Evolutionary conservation across 2,797 vertebrate species (phyloP).

Genomic region (Ibycter americanus): DNA sequence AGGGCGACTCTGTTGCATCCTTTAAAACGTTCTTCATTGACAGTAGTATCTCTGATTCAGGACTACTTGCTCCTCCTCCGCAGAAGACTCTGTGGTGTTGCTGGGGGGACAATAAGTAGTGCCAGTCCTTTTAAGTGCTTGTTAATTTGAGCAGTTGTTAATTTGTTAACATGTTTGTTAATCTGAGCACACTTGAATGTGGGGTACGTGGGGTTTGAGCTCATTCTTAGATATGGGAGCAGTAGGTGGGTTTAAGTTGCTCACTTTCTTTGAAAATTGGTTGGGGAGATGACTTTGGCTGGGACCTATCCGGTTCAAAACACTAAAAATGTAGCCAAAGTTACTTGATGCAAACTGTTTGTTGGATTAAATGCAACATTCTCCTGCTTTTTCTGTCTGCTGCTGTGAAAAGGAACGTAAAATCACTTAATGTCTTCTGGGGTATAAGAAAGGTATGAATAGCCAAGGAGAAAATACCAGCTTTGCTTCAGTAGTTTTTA

Average conservation of each 20-base stretch:
- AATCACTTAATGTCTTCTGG: neutral
- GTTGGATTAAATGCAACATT: neutral
- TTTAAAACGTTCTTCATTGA: neutral
- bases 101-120: neutral
- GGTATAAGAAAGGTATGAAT: neutral
- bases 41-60: neutral
- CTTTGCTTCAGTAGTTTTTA: neutral
- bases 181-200: neutral
- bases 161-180: neutral
- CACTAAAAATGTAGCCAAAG: neutral
- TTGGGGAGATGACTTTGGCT: neutral
- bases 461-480: neutral
- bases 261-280: neutral
- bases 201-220: neutral
- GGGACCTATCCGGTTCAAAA: neutral
- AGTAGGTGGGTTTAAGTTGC: neutral
- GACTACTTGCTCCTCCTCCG: neutral
- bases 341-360: neutral
- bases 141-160: neutral
- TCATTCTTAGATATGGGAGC: neutral
- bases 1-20: neutral
- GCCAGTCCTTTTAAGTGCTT: neutral
- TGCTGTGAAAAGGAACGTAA: neutral
- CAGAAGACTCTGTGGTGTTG: neutral
- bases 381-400: neutral